phyloP scores from a whole-genome alignment of 2,113 vertebrate genomes.

The Coptodon bakossiorum region DNA sequence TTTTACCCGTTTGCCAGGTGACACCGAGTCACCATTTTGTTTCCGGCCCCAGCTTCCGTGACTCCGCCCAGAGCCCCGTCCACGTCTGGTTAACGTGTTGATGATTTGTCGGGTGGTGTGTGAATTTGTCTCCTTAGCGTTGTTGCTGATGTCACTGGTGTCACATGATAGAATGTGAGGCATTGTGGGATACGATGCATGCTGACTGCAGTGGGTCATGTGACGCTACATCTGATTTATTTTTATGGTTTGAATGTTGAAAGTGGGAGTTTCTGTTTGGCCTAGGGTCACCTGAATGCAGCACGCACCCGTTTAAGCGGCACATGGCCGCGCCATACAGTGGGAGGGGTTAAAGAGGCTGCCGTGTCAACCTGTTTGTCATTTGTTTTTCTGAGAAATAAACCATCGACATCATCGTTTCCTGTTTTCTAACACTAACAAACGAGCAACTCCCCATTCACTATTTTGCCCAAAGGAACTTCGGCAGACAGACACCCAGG shows the following conservation, averaged over 20 bases:
- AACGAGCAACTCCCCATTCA: background rate
- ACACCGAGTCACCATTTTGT: background rate
- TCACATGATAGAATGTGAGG: background rate
- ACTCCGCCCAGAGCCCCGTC: background rate
- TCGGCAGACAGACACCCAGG: background rate
- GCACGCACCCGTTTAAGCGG: background rate
- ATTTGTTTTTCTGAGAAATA: background rate
- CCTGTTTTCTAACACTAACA: background rate
- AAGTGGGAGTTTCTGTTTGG: background rate
- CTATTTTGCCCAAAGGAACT: background rate
- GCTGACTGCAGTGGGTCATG: background rate
- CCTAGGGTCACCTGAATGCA: background rate
- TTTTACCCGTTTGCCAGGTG: background rate
- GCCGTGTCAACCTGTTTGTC: background rate
- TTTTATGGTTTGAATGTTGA: background rate
- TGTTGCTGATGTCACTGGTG: background rate
- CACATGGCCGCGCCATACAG: background rate
- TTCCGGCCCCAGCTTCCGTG: background rate
- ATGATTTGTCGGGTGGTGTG: background rate
- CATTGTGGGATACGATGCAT: background rate
- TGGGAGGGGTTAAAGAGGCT: background rate
- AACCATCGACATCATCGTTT: background rate
- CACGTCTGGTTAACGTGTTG: background rate
- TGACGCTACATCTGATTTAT: background rate
- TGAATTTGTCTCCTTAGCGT: background rate